A percentile compares a stretch with the other conserved stretches of the same genome.
Conservation (phyloP, 2,888 invertebrate species). For the Rhagonycha lutea region DNA sequence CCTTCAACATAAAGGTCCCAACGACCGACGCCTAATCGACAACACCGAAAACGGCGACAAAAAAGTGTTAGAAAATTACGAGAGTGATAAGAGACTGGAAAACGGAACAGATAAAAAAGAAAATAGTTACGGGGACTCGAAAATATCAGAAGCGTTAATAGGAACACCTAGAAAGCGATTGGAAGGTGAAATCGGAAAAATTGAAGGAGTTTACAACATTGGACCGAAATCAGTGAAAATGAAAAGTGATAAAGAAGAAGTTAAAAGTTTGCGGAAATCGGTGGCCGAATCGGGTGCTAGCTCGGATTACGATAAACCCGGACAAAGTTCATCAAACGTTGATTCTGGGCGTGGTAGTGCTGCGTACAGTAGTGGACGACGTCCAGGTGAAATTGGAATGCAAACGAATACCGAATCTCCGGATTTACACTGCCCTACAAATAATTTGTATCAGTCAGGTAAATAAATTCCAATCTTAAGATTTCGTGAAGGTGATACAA, state of each 20-base stretch:
- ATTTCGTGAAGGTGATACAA: not conserved
- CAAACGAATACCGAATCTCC: slow-evolving; percentile 64
- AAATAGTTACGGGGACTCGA: slow-evolving; percentile 33
- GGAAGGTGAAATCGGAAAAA: slow-evolving; percentile 49
- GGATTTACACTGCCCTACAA: slow-evolving; percentile 54
- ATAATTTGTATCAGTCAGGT: slow-evolving; percentile 39
- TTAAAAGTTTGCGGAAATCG: slow-evolving; percentile 57
- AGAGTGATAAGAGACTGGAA: slow-evolving; percentile 2
- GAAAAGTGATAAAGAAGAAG: slow-evolving; percentile 56
- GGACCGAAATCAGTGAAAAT: slow-evolving; percentile 49
- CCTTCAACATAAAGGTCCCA: slow-evolving; percentile 50
- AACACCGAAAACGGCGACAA: slow-evolving; percentile 25
- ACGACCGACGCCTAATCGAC: slow-evolving; percentile 30
- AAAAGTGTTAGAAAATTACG: slow-evolving; percentile 16
- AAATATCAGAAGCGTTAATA: slow-evolving; percentile 45
- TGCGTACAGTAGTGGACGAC: slow-evolving; percentile 74
- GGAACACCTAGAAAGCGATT: slow-evolving; percentile 49
- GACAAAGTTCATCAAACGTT: slow-evolving; percentile 73
- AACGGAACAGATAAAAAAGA: slow-evolving; percentile 20
- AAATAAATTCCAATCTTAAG: not conserved
- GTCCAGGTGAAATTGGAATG: slow-evolving; percentile 59
- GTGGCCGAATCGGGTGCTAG: slow-evolving; percentile 65
- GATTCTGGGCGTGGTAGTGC: slow-evolving; percentile 83
- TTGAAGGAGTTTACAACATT: slow-evolving; percentile 64
- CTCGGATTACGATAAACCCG: slow-evolving; percentile 77